A percentile compares a stretch with the other conserved stretches of the same genome.
Evolutionary conservation across 2,888 invertebrate species (phyloP).

Genomic region (Cephus spinipes): DNA sequence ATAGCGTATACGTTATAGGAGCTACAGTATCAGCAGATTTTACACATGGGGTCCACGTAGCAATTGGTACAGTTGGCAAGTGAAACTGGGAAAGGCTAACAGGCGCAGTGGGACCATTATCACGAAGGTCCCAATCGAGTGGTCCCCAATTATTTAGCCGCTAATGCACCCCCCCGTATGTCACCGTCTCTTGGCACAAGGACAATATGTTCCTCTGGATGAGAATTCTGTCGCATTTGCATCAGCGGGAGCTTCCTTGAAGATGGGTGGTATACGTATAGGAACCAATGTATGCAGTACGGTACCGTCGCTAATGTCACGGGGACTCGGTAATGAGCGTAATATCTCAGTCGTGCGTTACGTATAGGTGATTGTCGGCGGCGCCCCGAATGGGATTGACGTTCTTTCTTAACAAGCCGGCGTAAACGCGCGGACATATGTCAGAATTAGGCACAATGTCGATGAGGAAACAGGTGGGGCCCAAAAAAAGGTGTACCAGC

Average conservation of each 20-base stretch:
- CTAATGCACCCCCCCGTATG: constrained; percentile 54
- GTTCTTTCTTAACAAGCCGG: constrained; percentile 30
- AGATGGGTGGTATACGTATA: neutral
- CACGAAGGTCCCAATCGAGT: constrained; percentile 51
- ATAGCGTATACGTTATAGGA: constrained; percentile 2
- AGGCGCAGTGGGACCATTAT: constrained; percentile 62
- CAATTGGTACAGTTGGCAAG: constrained; percentile 54
- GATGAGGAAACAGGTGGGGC: constrained; percentile 35
- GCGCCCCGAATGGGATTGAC: constrained; percentile 42
- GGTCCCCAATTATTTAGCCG: constrained; percentile 57
- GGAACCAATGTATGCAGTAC: neutral
- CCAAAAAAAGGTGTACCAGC: neutral
- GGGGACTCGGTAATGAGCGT: neutral
- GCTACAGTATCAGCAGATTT: neutral
- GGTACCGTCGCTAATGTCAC: neutral
- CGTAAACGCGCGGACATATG: constrained; percentile 41
- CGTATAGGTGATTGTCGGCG: neutral
- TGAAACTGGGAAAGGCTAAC: constrained; percentile 50
- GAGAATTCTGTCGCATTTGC: neutral
- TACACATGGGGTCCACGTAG: constrained; percentile 20
- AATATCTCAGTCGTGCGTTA: neutral
- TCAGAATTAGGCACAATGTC: constrained; percentile 45
- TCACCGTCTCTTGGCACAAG: constrained; percentile 8
- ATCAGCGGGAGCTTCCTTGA: neutral
- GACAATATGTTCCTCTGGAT: neutral